Base-by-base conservation (phyloP, 2,888 invertebrate species). In the Drosophila mayaguana region DNA sequence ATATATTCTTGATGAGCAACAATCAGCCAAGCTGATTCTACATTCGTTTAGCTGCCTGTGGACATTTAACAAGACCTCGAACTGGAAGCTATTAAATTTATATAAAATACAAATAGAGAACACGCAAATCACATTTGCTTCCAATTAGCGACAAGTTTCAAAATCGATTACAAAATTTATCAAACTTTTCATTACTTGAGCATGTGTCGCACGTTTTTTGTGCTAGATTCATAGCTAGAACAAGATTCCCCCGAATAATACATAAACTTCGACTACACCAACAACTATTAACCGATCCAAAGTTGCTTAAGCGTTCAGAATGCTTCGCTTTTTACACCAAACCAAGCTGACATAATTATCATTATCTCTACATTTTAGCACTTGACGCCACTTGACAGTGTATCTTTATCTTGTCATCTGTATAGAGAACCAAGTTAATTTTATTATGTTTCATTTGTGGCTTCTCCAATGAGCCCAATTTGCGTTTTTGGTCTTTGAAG, bases 401-500 rank as follows among this genome's bases (percentile, higher is more conserved):
- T 20, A 11, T 20, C 28, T 38, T 59, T 12, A 36, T 38, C 46
- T 38, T n/a, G 7, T 34, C 45, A 46, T 25, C 46, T 22, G 45
- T 20, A 28, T 32, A 32, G 14, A 32, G 20, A 34, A 5, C 22
- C 34, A 22, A 22, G 45, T 22, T 16, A 36, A 36, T 57, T 57
- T 57, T 57, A 45, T 14, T 28, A 25, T 59, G 48, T 59, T 54
- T 11, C 42, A 20, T 43, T 63, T 45, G 62, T 25, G 20, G 20
- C 14, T 28, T 51, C 43, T 14, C 16, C 45, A 25, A 12, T 28
- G 28, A 67, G 16, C 68, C 20, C 36, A 22, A 45, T 22, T 54
- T 18, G 20, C 9, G 6, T 16, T 48, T 25, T 25, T n/a, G 59
- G 43, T 14, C 70, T 75, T 82, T 80, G 77, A 73, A 72, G 80